Evolutionary conservation across 2,113 vertebrate genomes (phyloP), one percentile per base, ranked within the genome.

Genomic region (Calonectris borealis): DNA sequence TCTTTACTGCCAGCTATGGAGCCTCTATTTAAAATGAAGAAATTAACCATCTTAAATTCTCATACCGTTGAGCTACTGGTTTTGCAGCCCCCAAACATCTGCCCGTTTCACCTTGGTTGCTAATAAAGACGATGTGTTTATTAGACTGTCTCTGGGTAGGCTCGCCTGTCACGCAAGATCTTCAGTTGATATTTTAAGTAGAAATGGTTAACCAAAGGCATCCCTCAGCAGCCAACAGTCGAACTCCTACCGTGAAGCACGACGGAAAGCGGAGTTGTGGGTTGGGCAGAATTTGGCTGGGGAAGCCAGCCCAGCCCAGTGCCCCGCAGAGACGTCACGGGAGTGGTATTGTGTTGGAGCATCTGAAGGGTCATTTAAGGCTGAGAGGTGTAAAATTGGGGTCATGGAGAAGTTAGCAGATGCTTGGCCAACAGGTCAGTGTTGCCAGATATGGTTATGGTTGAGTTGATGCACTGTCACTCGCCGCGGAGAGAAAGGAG

Each of bases 321-420:
- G n/a, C 44, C 44, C 44, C 15, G 20, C 46, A 68, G 14, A 38
- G 34, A 13, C 21, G 1, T 4, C 1, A 1, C 1, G 4, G 29
- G 6, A 12, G 21, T 2, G 54, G 18, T 11, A 1, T 6, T 12
- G 26, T 6, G 11, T 21, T 40, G 46, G 31, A 18, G 9, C 25
- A 9, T 19, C 48, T 38, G 54, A 26, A 48, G 54, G 60, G 13
- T 32, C 4, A 0, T n/a, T 51, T 20, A 19, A 32, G 38, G 57
- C 57, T 4, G 26, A 34, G 51, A 57, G 29, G 4, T 36, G 11
- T 42, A 9, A 21, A 42, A 7, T 0, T 17, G 24, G 75, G 20
- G 14, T 44, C 36, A 7, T 3, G 24, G 36, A 57, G 40, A 42
- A 64, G 48, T 15, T 17, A 2, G 16, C 19, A 16, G 52, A 4